Evolutionary conservation across 1,140 invertebrate species (phyloP).

Genomic region (Littorina saxatilis): DNA sequence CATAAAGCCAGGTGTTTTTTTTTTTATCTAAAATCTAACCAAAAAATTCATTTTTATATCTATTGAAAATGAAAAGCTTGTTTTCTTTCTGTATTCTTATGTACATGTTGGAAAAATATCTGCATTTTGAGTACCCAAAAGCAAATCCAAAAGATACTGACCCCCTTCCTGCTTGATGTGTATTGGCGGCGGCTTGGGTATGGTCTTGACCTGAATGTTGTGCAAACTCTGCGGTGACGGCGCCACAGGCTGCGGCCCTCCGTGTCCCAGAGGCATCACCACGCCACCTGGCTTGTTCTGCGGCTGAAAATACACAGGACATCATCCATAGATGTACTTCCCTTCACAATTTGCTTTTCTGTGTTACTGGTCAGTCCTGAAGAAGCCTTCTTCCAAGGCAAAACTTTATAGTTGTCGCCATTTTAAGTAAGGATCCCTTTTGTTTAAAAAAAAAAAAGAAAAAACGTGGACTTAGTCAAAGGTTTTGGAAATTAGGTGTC

Average conservation of each 20-base stretch:
- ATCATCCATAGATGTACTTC: background rate
- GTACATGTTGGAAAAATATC: no score
- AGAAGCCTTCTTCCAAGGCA: no score
- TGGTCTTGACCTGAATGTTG: slow-evolving; percentile 66
- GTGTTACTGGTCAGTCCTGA: no score
- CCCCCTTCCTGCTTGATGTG: slow-evolving; percentile 74
- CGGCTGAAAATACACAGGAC: slow-evolving; percentile 25
- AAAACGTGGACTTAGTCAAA: background rate
- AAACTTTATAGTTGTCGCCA: background rate
- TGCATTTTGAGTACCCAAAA: no score
- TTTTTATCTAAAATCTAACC: no score
- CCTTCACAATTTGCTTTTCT: background rate
- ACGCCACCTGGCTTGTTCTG: slow-evolving; percentile 67
- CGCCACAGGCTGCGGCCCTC: slow-evolving; percentile 42
- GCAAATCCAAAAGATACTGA: slow-evolving; percentile 35
- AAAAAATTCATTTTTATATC: no score
- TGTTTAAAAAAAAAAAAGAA: background rate
- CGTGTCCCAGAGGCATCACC: slow-evolving; percentile 68
- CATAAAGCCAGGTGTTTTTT: no score
- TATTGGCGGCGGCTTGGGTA: slow-evolving; percentile 65
- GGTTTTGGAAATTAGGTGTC: no score
- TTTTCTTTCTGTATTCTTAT: no score
- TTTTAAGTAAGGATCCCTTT: no score
- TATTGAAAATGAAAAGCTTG: no score
- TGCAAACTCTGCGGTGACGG: slow-evolving; percentile 57